Evolutionary conservation across 2,888 invertebrate species (phyloP).

Genomic region (Rhodophaea formosa): DNA sequence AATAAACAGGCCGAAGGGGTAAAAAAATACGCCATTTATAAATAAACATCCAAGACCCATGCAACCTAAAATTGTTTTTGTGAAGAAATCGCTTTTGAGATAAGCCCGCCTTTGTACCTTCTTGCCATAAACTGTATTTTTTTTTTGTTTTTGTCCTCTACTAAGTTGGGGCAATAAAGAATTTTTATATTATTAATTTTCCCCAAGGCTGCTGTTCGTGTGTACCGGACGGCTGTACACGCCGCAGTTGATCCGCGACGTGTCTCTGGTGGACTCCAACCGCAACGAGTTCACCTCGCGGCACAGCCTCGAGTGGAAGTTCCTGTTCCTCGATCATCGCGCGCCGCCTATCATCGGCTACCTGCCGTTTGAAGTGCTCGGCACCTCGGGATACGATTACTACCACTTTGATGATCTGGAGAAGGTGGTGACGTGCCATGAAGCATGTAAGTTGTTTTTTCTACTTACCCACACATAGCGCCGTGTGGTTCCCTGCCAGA

Average conservation of each 20-base stretch:
- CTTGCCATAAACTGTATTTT: too few relatives aligned
- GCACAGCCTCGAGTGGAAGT: constrained; percentile 98
- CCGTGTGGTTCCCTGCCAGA: too few relatives aligned
- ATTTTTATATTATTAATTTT: too few relatives aligned
- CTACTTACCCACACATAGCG: too few relatives aligned
- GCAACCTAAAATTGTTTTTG: too few relatives aligned
- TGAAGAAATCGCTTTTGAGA: too few relatives aligned
- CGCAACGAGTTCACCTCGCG: constrained; percentile 94
- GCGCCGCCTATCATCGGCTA: constrained; percentile 96
- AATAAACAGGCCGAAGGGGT: too few relatives aligned
- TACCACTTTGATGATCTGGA: constrained; percentile 97
- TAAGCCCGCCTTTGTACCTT: too few relatives aligned
- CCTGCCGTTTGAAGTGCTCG: constrained; percentile 95
- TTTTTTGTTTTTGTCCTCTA: too few relatives aligned
- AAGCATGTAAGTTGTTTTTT: constrained; percentile 86
- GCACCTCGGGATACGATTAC: constrained; percentile 97
- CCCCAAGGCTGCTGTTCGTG: constrained; percentile 85
- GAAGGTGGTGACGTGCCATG: constrained; percentile 91
- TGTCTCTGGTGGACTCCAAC: constrained; percentile 88
- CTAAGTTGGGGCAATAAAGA: too few relatives aligned
- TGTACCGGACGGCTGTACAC: constrained; percentile 91
- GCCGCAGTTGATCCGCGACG: constrained; percentile 91
- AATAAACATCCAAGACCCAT: too few relatives aligned
- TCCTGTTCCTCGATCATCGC: constrained; percentile 94
- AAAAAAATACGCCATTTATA: too few relatives aligned